A percentile compares a stretch with the other conserved stretches of the same genome.
Conservation (phyloP, 2,113 vertebrate genomes). For the Silurus glanis region DNA sequence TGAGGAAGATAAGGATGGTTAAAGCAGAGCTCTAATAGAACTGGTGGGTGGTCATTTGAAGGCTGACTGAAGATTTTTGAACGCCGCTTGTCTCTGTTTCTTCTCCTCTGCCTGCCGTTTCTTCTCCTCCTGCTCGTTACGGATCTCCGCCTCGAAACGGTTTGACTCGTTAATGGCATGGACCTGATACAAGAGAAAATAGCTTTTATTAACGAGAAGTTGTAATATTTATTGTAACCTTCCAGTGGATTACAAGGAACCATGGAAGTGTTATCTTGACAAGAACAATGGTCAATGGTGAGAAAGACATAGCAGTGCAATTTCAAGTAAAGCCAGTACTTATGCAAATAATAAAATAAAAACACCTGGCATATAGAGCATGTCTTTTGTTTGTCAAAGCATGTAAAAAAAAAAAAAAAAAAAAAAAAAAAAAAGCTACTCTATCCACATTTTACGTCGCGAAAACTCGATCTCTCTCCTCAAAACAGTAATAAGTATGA, state of each 20-base stretch:
- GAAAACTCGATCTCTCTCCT: too few species aligned
- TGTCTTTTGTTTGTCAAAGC: not conserved
- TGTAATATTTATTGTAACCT: not conserved
- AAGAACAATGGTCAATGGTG: not conserved
- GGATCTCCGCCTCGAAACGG: constrained; percentile 92
- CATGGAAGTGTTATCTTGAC: too few species aligned
- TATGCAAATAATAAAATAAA: not conserved
- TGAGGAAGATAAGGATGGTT: not conserved
- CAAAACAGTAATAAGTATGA: too few species aligned
- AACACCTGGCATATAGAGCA: not conserved
- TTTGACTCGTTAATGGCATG: constrained; percentile 84
- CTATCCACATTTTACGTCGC: not conserved
- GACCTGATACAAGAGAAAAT: constrained; percentile 70
- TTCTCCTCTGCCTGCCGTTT: constrained; percentile 88
- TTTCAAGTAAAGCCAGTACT: not conserved
- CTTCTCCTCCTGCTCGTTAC: constrained; percentile 88
- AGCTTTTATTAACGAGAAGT: not conserved
- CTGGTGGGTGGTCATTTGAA: constrained; percentile 79
- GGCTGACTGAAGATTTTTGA: constrained; percentile 87
- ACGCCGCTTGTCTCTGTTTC: constrained; percentile 86
- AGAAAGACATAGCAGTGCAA: not conserved
- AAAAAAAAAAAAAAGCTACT: not conserved
- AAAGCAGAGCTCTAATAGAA: not conserved
- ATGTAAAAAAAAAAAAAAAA: not conserved
- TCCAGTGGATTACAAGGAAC: not conserved